Base-by-base conservation (phyloP, 2,113 vertebrate genomes). In the Corythoichthys haematopterus region DNA sequence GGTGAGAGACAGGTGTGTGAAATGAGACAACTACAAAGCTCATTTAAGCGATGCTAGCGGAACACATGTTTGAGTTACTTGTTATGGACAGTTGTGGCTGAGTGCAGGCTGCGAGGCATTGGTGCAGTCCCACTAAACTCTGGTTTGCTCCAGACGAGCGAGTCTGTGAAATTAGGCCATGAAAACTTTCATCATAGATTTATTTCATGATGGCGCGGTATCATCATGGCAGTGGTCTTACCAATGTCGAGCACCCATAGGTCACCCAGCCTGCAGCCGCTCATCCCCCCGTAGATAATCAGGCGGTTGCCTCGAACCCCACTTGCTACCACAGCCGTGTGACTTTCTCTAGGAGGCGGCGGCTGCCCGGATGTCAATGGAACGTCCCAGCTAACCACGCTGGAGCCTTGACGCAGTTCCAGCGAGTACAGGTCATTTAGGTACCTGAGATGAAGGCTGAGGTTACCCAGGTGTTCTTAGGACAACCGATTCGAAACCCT, bases 191-290 rank as follows among this genome's bases (percentile, higher is more conserved):
- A 4, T 43, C 4, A 37, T 16, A 59, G 8, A 16, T 11, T 8
- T 2, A 9, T 20, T 9, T n/a, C 56, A 58, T 60, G 16, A 60
- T 6, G 3, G 15, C 15, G 16, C 5, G 16, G 37, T 3, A 11
- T 38, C 36, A 51, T 51, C 16, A 13, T 48, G 58, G 11, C 1
- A 65, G 35, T 6, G 73, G 63, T 52, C 81, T 33, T 79, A 95
- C 94, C 94, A n/a, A 96, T 95, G 64, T 96, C 95, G 46, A 96
- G 88, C 2, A 93, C 95, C 94, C 95, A 96, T 57, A 96, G 90
- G 79, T 96, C 95, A 7, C 95, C 95, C 20, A 96, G 92, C 43
- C 95, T 91, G 69, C 95, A 96, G 70, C 95, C 95, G 16, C 95
- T 96, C 95, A 96, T 96, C 33, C 95, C 95, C 16, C 95, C 95